Evolutionary conservation across 2,113 vertebrate species (phyloP), one percentile per base, ranked within the genome.

Genomic region (Bos indicus): DNA sequence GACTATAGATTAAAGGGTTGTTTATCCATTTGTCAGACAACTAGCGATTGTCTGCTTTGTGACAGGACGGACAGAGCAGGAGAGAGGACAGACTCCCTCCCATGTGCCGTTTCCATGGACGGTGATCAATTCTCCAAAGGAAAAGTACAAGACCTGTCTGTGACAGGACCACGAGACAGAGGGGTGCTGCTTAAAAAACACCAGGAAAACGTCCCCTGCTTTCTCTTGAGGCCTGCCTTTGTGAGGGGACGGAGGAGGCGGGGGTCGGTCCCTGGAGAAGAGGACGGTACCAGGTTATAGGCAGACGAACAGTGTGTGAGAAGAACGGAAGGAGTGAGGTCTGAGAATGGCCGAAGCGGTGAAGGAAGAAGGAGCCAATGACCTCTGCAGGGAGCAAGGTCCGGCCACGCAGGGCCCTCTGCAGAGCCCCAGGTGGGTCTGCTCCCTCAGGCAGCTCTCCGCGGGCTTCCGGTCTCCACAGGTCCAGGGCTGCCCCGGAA

Each of bases 71-170:
- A 28, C 2, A 12, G 25, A 14, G 21, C 40, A 87, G 52, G 36
- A 56, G 13, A 23, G 11, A 62, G 40, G 13, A 26, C 3, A 7
- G 23, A 52, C 67, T 25, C 36, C 0, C 48, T 19, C 25, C 48
- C 33, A 6, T 1, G 23, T 0, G 11, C 33, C 9, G 0, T 46
- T 59, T 71, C 51, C 60, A 36, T 0, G 8, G 77, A 51, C 1
- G 13, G 48, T 6, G 54, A 36, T 30, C 7, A 57, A 23, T 48
- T 7, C 90, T 46, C 26, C 43, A 46, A 64, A 54, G 54, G 26
- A 46, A 30, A 62, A 15, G 9, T 3, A 0, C 26, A 5, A 12
- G 10, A 36, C 67, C 4, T 30, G 23, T 48, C n/a, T 43, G 36
- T 14, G 71, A 21, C 36, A 28, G 30, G 80, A 26, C 48, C 10